A percentile compares a stretch with the other conserved stretches of the same genome.
Evolutionary conservation across 2,797 vertebrate genomes (phyloP).

Genomic region (Mallotus villosus): DNA sequence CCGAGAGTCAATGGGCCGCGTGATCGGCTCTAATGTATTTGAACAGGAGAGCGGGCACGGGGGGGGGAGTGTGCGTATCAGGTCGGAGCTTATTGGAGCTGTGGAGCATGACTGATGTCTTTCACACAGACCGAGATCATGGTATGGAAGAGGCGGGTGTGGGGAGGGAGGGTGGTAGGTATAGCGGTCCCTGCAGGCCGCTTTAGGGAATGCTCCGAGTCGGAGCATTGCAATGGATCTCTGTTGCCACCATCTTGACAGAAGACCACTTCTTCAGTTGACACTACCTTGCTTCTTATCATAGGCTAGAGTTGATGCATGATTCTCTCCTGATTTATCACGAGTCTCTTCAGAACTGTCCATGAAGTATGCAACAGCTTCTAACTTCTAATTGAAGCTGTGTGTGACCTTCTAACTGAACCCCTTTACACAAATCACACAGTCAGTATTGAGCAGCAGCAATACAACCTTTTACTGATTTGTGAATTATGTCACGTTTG

Average conservation of each 20-base stretch:
- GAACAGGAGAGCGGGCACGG: conserved; percentile 43
- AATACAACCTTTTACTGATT: too few relatives aligned
- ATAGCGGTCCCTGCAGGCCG: conserved; percentile 41
- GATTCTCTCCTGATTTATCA: too few relatives aligned
- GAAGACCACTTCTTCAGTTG: too few relatives aligned
- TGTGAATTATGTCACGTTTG: too few relatives aligned
- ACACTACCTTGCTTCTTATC: too few relatives aligned
- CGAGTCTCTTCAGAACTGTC: too few relatives aligned
- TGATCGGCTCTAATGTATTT: conserved; percentile 58
- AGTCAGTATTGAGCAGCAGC: too few relatives aligned
- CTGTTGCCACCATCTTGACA: background rate
- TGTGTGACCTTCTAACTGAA: too few relatives aligned
- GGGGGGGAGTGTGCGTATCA: conserved; percentile 9
- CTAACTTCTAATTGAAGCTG: too few relatives aligned
- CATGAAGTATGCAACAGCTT: too few relatives aligned
- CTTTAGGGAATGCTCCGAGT: conserved; percentile 26
- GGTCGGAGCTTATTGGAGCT: conserved; percentile 17
- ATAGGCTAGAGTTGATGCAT: too few relatives aligned
- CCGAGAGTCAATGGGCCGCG: conserved; percentile 52
- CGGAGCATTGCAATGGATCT: conserved; percentile 21
- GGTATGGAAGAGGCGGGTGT: conserved; percentile 35
- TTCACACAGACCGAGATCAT: conserved; percentile 28
- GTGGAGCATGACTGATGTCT: conserved; percentile 25
- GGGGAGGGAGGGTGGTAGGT: conserved; percentile 43
- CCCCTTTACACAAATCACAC: too few relatives aligned